phyloP scores from a whole-genome alignment of 2,113 vertebrate genomes.

The Pteruthius melanotis region DNA sequence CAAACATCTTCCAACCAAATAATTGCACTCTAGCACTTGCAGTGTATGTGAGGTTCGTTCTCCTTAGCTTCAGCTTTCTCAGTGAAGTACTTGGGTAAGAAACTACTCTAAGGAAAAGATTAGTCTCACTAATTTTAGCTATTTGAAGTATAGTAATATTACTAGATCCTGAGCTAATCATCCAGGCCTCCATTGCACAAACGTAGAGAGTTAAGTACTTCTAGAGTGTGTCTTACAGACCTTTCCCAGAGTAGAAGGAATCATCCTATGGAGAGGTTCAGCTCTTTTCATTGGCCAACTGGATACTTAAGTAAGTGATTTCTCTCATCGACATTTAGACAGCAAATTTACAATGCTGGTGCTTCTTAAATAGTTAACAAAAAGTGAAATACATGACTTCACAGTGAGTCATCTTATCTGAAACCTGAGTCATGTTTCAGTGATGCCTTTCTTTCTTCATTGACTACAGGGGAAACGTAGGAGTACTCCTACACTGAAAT shows the following conservation, averaged over 20 bases:
- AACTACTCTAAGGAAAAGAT: neutral
- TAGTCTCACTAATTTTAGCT: neutral
- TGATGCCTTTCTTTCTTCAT: constrained; percentile 31
- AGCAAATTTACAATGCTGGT: neutral
- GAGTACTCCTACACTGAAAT: constrained; percentile 11
- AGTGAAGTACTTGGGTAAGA: neutral
- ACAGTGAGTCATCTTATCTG: constrained; percentile 16
- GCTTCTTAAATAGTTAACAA: constrained; percentile 45
- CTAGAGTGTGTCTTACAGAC: neutral
- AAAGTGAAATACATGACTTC: neutral
- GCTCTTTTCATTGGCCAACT: neutral
- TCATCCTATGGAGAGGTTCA: neutral
- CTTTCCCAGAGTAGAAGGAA: neutral
- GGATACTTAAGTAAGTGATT: neutral
- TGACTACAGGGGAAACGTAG: constrained; percentile 38
- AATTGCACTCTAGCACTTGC: neutral
- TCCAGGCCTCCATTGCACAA: neutral
- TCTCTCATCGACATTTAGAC: neutral
- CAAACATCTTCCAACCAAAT: neutral
- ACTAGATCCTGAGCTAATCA: neutral
- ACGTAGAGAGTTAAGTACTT: neutral
- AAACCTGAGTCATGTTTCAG: constrained; percentile 49
- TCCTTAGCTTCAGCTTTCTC: neutral
- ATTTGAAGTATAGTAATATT: neutral
- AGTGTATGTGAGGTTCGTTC: neutral